phyloP scores from a whole-genome alignment of 2,797 vertebrate genomes.

The Cyprinodon diabolis region DNA sequence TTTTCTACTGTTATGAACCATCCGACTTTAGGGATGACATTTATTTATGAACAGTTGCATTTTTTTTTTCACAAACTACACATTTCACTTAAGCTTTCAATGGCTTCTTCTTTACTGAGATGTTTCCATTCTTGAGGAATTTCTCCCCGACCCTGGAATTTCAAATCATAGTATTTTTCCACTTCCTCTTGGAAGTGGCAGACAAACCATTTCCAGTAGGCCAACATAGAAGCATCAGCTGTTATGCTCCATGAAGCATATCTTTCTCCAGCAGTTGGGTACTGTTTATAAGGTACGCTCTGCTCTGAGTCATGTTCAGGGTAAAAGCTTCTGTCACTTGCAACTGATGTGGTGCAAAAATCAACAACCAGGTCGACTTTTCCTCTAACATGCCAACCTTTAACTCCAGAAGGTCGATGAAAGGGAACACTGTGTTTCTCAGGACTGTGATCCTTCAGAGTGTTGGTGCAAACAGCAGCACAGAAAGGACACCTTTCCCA shows the following conservation, averaged over 20 bases:
- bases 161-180: constrained; percentile 23
- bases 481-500: constrained; percentile 74
- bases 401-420: constrained; percentile 35
- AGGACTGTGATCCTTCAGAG: constrained; percentile 43
- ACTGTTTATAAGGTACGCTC: constrained; percentile 12
- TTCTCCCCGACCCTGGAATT: not conserved
- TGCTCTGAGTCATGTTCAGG: fast-evolving
- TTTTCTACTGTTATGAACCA: too few species aligned
- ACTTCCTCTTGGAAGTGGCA: constrained; percentile 54
- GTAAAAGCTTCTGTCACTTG: constrained; percentile 22
- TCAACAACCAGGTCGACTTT: not conserved
- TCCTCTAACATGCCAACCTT: not conserved
- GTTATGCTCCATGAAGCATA: constrained; percentile 59
- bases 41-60: not conserved
- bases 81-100: constrained; percentile 51
- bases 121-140: constrained; percentile 51
- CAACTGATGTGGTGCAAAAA: constrained; percentile 61
- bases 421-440: constrained; percentile 58
- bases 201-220: constrained; percentile 71
- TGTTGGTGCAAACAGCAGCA: constrained; percentile 60
- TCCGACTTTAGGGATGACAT: too few species aligned
- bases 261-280: constrained; percentile 34
- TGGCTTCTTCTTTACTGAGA: constrained; percentile 19
- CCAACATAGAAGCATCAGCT: constrained; percentile 49
- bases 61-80: not conserved